Evolutionary conservation across 2,797 vertebrate genomes (phyloP).

Genomic region (Gymnothorax javanicus): DNA sequence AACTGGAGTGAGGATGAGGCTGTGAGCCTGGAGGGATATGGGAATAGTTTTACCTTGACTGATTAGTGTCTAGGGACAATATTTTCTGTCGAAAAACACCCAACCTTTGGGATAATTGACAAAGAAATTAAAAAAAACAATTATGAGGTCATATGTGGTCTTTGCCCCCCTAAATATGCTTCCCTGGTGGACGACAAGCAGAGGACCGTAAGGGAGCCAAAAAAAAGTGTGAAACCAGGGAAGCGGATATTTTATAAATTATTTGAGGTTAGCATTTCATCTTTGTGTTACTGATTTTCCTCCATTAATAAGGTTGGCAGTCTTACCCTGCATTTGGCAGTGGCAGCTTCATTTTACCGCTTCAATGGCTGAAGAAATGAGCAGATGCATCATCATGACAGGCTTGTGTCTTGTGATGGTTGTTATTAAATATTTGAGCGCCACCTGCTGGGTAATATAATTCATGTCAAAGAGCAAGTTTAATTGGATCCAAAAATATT

Average conservation of each 20-base stretch:
- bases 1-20: too few species aligned
- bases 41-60: too few species aligned
- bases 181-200: background rate
- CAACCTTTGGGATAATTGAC: too few species aligned
- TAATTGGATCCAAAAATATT: background rate
- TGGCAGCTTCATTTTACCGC: background rate
- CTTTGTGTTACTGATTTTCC: background rate
- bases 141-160: too few species aligned
- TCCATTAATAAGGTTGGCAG: background rate
- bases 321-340: background rate
- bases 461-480: background rate
- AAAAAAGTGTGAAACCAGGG: background rate
- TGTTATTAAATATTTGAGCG: background rate
- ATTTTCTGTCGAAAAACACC: too few species aligned
- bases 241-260: background rate
- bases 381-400: background rate
- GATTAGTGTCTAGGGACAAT: too few species aligned
- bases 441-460: background rate
- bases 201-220: background rate
- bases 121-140: too few species aligned
- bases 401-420: background rate
- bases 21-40: too few species aligned
- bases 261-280: background rate
- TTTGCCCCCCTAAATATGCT: too few species aligned
- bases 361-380: background rate